These are phyloP conservation scores for Acanthurus tractus DNA, from an alignment of 2,797 vertebrate species.

Conservation along the genomic window DNA sequence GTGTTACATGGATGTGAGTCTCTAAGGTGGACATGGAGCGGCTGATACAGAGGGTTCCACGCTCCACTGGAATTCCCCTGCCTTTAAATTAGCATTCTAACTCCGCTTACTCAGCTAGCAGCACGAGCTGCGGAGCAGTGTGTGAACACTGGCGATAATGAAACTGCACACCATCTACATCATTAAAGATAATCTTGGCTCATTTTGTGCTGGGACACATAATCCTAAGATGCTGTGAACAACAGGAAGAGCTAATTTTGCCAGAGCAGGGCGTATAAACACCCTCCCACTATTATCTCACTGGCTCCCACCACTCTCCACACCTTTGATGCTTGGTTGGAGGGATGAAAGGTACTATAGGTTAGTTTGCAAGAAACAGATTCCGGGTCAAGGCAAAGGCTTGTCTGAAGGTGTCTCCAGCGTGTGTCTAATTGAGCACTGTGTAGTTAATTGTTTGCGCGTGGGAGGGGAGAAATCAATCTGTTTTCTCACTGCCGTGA, in stretches of 20 bases:
- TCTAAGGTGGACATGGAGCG: conserved; percentile 72
- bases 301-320: conserved; percentile 25
- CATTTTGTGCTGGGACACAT: conserved; percentile 75
- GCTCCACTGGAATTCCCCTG: conserved; percentile 71
- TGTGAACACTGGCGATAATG: conserved; percentile 75
- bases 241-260: conserved; percentile 58
- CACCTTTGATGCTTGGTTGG: conserved; percentile 41
- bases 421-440: conserved; percentile 88
- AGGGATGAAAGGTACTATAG: conserved; percentile 37
- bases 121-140: conserved; percentile 64
- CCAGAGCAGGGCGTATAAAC: conserved; percentile 46
- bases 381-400: conserved; percentile 79
- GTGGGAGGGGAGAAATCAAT: conserved; percentile 89
- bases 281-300: conserved; percentile 34
- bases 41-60: conserved; percentile 68
- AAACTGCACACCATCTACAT: conserved; percentile 73
- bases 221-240: conserved; percentile 62
- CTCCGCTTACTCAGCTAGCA: conserved; percentile 73
- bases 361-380: conserved; percentile 59
- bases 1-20: conserved; percentile 76
- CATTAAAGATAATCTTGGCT: conserved; percentile 81
- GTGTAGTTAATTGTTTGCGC: conserved; percentile 89
- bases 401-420: conserved; percentile 82
- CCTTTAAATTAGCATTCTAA: conserved; percentile 79
- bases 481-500: conserved; percentile 87